Percentiles rank a stretch among this genome's conserved stretches.
phyloP scores from a whole-genome alignment of 2,113 vertebrate species.

The Tautogolabrus adspersus region DNA sequence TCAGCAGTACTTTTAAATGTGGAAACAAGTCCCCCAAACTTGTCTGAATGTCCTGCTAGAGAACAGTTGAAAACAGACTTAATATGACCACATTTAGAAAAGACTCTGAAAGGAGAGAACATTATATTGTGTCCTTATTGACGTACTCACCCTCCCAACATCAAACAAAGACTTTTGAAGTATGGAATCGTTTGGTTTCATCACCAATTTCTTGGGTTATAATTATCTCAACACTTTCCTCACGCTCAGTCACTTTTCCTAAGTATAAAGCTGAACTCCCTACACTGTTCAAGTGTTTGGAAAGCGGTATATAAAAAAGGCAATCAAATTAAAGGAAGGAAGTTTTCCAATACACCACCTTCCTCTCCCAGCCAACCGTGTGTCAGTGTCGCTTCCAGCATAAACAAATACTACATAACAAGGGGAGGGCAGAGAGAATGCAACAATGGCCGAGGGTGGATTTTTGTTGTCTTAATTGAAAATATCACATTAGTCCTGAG shows the following conservation, averaged over 20 bases:
- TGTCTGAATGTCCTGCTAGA: conserved; percentile 7
- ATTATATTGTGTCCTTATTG: background rate
- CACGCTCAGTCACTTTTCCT: background rate
- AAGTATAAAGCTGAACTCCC: conserved; percentile 1
- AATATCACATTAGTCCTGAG: conserved; percentile 44
- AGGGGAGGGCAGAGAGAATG: conserved; percentile 7
- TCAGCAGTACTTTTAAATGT: conserved; percentile 4
- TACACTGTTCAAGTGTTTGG: background rate
- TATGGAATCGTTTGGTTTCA: background rate
- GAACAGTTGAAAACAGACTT: conserved; percentile 7
- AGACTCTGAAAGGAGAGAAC: background rate
- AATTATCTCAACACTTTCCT: no score
- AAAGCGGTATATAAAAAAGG: conserved; percentile 11
- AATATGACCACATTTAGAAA: background rate
- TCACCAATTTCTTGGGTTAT: background rate
- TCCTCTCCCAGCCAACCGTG: conserved; percentile 17
- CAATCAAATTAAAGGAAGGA: conserved; percentile 5
- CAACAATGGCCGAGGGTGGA: conserved; percentile 12
- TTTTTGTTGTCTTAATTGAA: conserved; percentile 49
- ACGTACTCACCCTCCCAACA: background rate
- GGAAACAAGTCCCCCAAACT: background rate
- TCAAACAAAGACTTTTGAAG: background rate
- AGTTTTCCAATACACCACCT: conserved; percentile 41
- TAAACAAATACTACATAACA: conserved; percentile 34
- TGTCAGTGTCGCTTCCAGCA: conserved; percentile 13